Conservation (phyloP, 2,888 invertebrate genomes). For the Ormyrus pomaceus region DNA sequence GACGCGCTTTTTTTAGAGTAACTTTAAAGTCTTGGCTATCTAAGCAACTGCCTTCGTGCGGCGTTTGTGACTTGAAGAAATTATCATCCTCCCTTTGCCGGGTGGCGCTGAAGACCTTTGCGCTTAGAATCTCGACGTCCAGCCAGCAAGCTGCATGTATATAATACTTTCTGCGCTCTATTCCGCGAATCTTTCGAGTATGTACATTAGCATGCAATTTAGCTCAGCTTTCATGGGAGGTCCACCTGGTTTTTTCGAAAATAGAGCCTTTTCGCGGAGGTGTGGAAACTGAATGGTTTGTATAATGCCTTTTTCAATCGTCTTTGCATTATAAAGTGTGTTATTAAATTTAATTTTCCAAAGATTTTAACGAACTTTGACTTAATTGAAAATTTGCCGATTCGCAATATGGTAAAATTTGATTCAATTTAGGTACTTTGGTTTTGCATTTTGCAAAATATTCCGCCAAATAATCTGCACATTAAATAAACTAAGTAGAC, state of each 20-base stretch:
- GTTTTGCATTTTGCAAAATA: no score
- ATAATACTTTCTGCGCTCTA: neutral
- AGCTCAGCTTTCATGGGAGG: neutral
- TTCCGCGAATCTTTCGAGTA: neutral
- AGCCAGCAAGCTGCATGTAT: neutral
- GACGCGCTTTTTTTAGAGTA: conserved; percentile 67
- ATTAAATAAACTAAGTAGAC: neutral
- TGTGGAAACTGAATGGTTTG: no score
- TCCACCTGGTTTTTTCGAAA: neutral
- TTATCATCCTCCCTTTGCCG: conserved; percentile 25
- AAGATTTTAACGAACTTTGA: no score
- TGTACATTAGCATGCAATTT: conserved; percentile 27
- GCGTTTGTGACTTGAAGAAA: conserved; percentile 30
- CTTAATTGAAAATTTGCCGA: no score
- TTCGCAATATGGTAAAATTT: no score
- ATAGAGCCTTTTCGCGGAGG: no score
- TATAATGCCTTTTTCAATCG: no score
- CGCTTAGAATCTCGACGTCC: conserved; percentile 6
- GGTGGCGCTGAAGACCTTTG: conserved; percentile 12
- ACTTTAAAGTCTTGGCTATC: conserved; percentile 60
- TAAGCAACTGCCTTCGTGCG: conserved; percentile 14
- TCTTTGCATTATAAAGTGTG: no score
- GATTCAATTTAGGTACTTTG: no score
- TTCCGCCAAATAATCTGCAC: no score
- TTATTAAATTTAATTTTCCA: no score